Evolutionary conservation across 2,797 vertebrate genomes (phyloP).

Genomic region (Podarcis lilfordi): DNA sequence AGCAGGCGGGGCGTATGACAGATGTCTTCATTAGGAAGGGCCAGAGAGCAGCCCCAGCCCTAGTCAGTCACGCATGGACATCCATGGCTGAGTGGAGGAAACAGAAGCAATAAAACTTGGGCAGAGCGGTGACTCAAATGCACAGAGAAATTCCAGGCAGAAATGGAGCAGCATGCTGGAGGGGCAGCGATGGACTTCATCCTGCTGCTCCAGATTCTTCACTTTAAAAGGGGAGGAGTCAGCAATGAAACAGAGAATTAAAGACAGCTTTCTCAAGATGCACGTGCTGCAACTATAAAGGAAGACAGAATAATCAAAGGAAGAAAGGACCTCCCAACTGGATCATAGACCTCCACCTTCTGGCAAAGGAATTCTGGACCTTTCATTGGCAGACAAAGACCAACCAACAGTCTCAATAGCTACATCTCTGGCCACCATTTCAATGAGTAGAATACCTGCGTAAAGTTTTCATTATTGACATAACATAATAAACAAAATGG

Average conservation of each 20-base stretch:
- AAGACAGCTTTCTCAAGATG: neutral
- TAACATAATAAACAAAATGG: neutral
- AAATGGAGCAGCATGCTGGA: neutral
- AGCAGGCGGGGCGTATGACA: neutral
- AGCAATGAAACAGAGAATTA: neutral
- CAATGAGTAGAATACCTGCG: neutral
- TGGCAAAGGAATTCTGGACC: neutral
- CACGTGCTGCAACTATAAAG: neutral
- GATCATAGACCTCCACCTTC: neutral
- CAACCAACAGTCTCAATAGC: neutral
- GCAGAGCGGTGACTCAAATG: neutral
- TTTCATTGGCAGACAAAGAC: neutral
- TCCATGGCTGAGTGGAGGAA: neutral
- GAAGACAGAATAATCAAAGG: neutral
- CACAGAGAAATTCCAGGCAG: neutral
- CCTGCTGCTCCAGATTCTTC: neutral
- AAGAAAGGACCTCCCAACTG: neutral
- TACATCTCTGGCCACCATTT: neutral
- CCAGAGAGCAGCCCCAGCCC: neutral
- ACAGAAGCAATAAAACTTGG: neutral
- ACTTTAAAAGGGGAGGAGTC: neutral
- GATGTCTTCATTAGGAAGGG: neutral
- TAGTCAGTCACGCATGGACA: neutral
- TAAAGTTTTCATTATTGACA: neutral
- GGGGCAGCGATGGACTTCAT: neutral